Base-by-base conservation (phyloP, 2,888 invertebrate species). In the Trachelus tabidus region DNA sequence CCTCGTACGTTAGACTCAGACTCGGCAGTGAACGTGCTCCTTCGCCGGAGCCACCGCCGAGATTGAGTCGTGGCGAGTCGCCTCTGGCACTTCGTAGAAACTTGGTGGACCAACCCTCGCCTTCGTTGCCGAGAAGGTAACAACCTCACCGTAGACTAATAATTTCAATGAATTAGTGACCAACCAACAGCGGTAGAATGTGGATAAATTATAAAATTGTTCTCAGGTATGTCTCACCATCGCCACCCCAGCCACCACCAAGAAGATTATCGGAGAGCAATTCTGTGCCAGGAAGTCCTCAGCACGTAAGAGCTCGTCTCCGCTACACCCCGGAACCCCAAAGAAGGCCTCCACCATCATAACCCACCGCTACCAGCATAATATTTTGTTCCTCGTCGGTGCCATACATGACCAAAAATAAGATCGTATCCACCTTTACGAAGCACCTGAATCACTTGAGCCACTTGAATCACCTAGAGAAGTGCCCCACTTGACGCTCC, bases 1-100 rank as follows among this genome's bases (percentile, higher is more conserved):
- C 96, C 90, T 96, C 96, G 85, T 96, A 96, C 93, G 95, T 96
- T 89, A 96, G 96, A 93, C 94, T 96, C 92, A 95, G 96, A 93
- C 94, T 95, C 87, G 93, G 93, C 74, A 92, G 93, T 79, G 94
- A 94, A 74, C 89, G 91, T 30, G 89, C 90, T 76, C 89, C 91
- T 12, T 91, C 91, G 34, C 91, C 91, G 3, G 91, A 91, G 80
- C 91, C 91, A 78, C 91, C 91, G 15, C 91, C 91, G n/a, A 86
- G 91, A 83, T 82, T 91, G 40, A 91, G 87, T 83, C 88, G 91
- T 0, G 91, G 89, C 37, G 91, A 91, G 83, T 91, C 91, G 75
- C 95, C 95, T 33, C 90, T 95, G 81, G 91, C 94, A 75, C 84
- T 94, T 81, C 92, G 95, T 78, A 93, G 94, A 85, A 94, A 93